Evolutionary conservation across 2,113 vertebrate species (phyloP), one percentile per base, ranked within the genome.

Genomic region (Glaucidium brasilianum): DNA sequence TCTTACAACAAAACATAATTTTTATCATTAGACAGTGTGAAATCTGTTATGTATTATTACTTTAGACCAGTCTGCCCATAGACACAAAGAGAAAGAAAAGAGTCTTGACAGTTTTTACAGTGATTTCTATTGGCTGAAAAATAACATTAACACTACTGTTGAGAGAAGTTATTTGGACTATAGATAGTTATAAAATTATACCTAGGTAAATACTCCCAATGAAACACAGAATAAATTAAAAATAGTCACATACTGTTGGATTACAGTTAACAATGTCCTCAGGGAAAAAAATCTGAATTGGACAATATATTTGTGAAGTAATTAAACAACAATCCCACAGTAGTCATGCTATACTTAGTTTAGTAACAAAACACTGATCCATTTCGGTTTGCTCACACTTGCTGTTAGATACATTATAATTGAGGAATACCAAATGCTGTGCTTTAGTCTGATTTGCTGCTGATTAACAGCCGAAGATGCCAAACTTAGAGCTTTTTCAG

Each of bases 401-500:
- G 34, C 66, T 92, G 34, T 59, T 87, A 87, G 47, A 94, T 68
- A n/a, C 30, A 41, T 50, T 90, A 63, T 52, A 84, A 78, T 10
- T 94, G 84, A 95, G 62, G 69, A 94, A 94, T 96, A 94, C 41
- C 84, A 91, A 77, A 89, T 91, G n/a, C 66, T 87, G 19, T 63
- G 29, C 66, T 85, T 82, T 76, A 79, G 35, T 90, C 53, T 92
- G 73, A 94, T 92, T 94, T 92, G 86, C 79, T 92, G 68, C 56
- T 89, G 94, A 97, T 92, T 95, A 95, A 55, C 73, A 95, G 83
- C 41, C 95, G 62, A 91, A 94, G 87, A 14, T 83, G 77, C 64
- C 91, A 95, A 96, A 95, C 91, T 94, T 95, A 87, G 91, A 95
- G 86, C 60, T 90, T 95, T 96, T 91, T 68, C 94, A 94, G 91